Base-by-base conservation (phyloP, 2,113 vertebrate species). In the Connochaetes taurinus region DNA sequence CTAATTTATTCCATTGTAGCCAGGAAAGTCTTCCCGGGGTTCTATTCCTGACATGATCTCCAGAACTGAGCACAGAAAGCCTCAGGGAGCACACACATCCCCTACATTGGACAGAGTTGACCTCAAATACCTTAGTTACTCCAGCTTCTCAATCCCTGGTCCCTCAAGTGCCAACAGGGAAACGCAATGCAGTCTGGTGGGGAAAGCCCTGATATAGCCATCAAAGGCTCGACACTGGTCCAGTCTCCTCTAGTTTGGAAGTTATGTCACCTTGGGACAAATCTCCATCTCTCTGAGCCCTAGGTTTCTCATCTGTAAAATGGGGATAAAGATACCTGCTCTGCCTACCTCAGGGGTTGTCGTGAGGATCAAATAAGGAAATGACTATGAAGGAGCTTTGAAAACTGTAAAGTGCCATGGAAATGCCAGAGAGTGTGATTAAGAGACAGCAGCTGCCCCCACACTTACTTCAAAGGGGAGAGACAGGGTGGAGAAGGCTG, bases 381-480 rank as follows among this genome's bases (percentile, higher is more conserved):
- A 98, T 93, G 87, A 78, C 58, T 50, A 12, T 53, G 76, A 81
- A 84, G 94, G 92, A 67, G 95, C 96, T 98, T 95, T 98, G 97
- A 96, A 97, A 95, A 97, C 87, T n/a, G 19, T 52, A 13, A 97
- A 97, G 98, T 91, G 83, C 62, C 53, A 16, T 80, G 92, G 83
- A 98, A 97, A 97, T 96, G 94, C n/a, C 40, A 84, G 55, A 45
- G 36, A 93, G 91, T 58, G 71, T 89, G 97, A 93, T 97, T 58
- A 52, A 80, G 97, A 97, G 93, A 95, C 87, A 89, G 90, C 1
- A 12, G 71, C 95, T 87, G 86, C 96, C 95, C 97, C 95, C 96
- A 96, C 84, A 64, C 91, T 96, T 50, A 97, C 97, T 98, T 98
- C 97, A 98, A 98, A 98, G 93, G 95, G 93, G 95, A 97, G 95